Conservation (phyloP, 2,797 vertebrate genomes). For the Propithecus perrieri region DNA sequence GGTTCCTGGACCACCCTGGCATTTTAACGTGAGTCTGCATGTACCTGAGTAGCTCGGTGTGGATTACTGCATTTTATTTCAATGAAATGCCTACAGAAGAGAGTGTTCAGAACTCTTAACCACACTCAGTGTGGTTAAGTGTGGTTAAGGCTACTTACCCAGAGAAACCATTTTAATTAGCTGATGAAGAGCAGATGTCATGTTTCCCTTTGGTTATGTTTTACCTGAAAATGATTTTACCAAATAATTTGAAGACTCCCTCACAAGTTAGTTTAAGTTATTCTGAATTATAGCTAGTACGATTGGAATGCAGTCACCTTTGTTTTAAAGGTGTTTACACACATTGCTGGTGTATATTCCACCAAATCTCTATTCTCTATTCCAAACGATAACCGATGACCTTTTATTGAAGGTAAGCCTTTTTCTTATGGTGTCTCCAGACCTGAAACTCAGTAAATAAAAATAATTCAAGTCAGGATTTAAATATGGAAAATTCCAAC, state of each 20-base stretch:
- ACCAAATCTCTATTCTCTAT: neutral
- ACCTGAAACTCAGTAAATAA: neutral
- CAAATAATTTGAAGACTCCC: neutral
- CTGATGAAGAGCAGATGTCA: constrained; percentile 66
- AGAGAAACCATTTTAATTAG: constrained; percentile 89
- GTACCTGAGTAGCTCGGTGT: constrained; percentile 69
- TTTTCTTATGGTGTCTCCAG: neutral
- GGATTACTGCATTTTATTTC: constrained; percentile 79
- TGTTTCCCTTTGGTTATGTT: constrained; percentile 74
- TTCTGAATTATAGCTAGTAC: neutral
- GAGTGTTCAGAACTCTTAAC: constrained; percentile 81
- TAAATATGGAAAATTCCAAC: neutral
- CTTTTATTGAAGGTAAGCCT: neutral
- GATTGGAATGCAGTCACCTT: neutral
- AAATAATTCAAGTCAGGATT: neutral
- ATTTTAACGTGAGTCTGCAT: constrained; percentile 76
- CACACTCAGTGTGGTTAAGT: no score
- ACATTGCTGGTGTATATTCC: neutral
- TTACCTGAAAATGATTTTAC: constrained; percentile 64
- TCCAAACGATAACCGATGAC: neutral
- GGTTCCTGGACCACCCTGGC: constrained; percentile 64
- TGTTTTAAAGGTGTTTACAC: neutral
- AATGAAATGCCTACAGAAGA: constrained; percentile 76
- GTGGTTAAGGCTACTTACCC: constrained; percentile 76
- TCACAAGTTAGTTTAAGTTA: neutral